Evolutionary conservation across 2,888 invertebrate genomes (phyloP).

Genomic region (Amblyjoppa fuscipennis): DNA sequence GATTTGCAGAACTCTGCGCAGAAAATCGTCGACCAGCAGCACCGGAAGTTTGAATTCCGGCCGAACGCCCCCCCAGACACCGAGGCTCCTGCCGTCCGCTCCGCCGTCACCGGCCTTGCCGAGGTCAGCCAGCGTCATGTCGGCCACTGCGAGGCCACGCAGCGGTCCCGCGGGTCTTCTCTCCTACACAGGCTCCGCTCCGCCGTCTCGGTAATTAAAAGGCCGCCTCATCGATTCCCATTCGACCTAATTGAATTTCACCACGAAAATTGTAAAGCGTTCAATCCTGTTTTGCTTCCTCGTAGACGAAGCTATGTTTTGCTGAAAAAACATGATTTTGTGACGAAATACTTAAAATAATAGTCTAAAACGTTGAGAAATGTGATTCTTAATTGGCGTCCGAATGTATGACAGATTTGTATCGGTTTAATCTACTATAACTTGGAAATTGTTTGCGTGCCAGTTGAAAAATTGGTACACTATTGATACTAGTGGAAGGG

Average conservation of each 20-base stretch:
- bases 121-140: slow-evolving; percentile 85
- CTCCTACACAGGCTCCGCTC: slow-evolving; percentile 91
- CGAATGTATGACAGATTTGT: too few relatives aligned
- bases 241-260: background rate
- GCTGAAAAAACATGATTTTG: too few relatives aligned
- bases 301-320: too few relatives aligned
- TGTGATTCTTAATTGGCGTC: too few relatives aligned
- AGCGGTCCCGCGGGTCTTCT: slow-evolving; percentile 93
- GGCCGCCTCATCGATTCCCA: slow-evolving; percentile 13
- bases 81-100: slow-evolving; percentile 83
- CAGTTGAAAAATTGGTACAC: too few relatives aligned
- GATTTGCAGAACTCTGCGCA: slow-evolving; percentile 79
- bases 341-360: too few relatives aligned
- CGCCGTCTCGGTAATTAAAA: slow-evolving; percentile 88
- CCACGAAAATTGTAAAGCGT: too few relatives aligned
- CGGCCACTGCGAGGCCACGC: slow-evolving; percentile 87
- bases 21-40: slow-evolving; percentile 83
- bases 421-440: too few relatives aligned
- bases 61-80: slow-evolving; percentile 84
- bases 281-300: too few relatives aligned
- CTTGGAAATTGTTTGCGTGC: too few relatives aligned
- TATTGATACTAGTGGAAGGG: too few relatives aligned
- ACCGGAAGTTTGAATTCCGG: slow-evolving; percentile 84
- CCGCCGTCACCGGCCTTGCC: slow-evolving; percentile 84
- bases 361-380: too few relatives aligned